Percentiles rank a stretch among this genome's conserved stretches.
Evolutionary conservation across 2,888 invertebrate genomes (phyloP).

Genomic region (Pammene fasciana): DNA sequence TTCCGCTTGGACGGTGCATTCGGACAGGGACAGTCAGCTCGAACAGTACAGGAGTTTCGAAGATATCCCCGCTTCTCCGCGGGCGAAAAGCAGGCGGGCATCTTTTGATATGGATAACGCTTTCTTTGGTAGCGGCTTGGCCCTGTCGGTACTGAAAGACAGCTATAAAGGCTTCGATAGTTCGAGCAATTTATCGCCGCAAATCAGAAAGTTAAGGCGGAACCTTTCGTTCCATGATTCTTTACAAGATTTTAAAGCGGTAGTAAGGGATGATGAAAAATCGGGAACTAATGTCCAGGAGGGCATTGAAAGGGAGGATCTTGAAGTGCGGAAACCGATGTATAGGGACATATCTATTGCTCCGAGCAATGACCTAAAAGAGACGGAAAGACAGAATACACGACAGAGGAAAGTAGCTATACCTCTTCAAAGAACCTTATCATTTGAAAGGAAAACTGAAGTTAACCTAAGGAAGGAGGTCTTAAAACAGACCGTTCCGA

Average conservation of each 20-base stretch:
- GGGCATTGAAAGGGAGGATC: conserved; percentile 22
- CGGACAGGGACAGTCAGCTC: conserved; percentile 54
- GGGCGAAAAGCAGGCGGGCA: conserved; percentile 73
- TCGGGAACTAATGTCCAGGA: conserved; percentile 43
- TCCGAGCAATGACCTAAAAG: conserved; percentile 46
- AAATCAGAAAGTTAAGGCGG: conserved; percentile 66
- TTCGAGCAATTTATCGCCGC: conserved; percentile 60
- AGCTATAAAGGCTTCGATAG: conserved; percentile 66
- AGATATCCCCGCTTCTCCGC: conserved; percentile 74
- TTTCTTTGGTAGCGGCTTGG: conserved; percentile 54
- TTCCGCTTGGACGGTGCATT: conserved; percentile 66
- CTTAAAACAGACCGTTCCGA: conserved; percentile 56
- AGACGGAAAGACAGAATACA: conserved; percentile 43
- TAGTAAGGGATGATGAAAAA: conserved; percentile 48
- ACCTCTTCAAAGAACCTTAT: conserved; percentile 48
- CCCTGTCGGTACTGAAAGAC: conserved; percentile 62
- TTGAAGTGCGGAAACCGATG: conserved; percentile 41
- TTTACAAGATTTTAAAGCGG: conserved; percentile 54
- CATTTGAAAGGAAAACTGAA: conserved; percentile 56
- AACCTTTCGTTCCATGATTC: conserved; percentile 65
- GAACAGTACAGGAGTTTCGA: conserved; percentile 70
- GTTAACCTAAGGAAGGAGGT: conserved; percentile 64
- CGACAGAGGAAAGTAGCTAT: conserved; percentile 60
- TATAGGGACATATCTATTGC: conserved; percentile 60
- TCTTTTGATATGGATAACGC: conserved; percentile 61